These are phyloP conservation scores for Sarcophaga peregrina DNA, from an alignment of 1,140 invertebrate genomes.

Conservation along the genomic window DNA sequence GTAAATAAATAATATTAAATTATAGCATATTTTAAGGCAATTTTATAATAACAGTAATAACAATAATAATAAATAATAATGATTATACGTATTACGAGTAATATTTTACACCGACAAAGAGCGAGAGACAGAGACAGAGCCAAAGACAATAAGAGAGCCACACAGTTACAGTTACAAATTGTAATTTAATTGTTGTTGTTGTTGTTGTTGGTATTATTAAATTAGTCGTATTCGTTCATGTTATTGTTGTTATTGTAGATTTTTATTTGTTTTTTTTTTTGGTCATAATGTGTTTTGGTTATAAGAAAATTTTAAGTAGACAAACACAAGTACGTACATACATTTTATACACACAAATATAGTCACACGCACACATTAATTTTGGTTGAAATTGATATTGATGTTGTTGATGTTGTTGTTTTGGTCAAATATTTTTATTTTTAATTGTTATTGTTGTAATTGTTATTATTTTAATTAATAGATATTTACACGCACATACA, in stretches of 20 bases:
- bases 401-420: not conserved
- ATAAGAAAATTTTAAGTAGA: not conserved
- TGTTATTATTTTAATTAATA: not conserved
- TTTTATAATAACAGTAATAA: not conserved
- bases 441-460: not conserved
- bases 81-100: too few relatives aligned
- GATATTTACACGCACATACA: not conserved
- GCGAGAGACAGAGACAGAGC: not conserved
- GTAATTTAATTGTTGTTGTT: not conserved
- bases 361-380: not conserved
- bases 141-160: not conserved
- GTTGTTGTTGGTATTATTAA: not conserved
- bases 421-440: not conserved
- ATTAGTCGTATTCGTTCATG: not conserved
- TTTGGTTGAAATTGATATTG: not conserved
- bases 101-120: not conserved
- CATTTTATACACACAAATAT: not conserved
- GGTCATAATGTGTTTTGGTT: not conserved
- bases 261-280: conserved; percentile 16
- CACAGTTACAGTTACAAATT: not conserved
- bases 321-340: conserved; percentile 22
- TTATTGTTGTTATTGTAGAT: not conserved
- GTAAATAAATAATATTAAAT: not conserved
- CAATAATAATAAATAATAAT: too few relatives aligned
- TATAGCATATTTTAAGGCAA: conserved; percentile 10